phyloP scores from a whole-genome alignment of 1,140 invertebrate genomes.

The Brachionus asplanchnoidis region DNA sequence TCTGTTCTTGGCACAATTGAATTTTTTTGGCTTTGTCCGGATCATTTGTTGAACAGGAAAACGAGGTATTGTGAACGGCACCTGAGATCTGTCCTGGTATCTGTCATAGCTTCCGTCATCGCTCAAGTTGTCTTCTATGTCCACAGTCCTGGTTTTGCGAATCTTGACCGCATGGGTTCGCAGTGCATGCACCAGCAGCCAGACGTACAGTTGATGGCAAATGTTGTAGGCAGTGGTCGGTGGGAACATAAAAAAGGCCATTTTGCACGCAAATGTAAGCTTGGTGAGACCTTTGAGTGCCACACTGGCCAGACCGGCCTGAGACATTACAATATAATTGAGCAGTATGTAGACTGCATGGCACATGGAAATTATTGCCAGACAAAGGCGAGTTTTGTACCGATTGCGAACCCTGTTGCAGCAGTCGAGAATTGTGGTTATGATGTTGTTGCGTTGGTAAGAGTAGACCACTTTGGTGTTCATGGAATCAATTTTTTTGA shows the following conservation, averaged over 20 bases:
- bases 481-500: not conserved
- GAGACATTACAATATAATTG: constrained; percentile 38
- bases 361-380: constrained; percentile 12
- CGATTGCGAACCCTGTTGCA: not conserved
- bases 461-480: not conserved
- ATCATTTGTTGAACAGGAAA: not conserved
- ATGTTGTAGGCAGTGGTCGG: constrained; percentile 30
- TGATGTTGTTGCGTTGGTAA: not conserved
- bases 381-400: not conserved
- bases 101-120: not conserved
- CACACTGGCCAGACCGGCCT: constrained; percentile 30
- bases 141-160: not conserved
- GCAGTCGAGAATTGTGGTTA: not conserved
- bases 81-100: not conserved
- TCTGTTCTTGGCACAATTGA: not conserved
- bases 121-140: not conserved
- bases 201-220: not conserved
- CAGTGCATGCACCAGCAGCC: not conserved
- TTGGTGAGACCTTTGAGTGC: constrained; percentile 17
- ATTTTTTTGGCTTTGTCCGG: not conserved
- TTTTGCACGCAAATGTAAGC: constrained; percentile 7
- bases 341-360: constrained; percentile 2
- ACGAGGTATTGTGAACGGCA: not conserved
- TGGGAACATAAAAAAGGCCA: constrained; percentile 32
- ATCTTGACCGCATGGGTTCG: not conserved